Conservation (phyloP, 2,888 invertebrate species). For the Marasmarcha lunaedactyla region DNA sequence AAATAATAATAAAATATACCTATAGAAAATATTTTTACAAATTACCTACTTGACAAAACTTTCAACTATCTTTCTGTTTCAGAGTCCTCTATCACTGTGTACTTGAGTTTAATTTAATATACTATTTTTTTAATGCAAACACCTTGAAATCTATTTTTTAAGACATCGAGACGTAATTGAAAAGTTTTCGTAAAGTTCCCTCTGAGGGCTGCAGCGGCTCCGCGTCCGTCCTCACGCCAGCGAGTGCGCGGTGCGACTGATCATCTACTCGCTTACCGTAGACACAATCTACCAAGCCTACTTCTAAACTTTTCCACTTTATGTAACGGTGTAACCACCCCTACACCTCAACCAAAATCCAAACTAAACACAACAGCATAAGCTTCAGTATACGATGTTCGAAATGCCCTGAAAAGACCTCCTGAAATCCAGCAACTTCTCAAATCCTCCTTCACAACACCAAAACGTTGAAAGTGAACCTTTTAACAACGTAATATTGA, state of each 20-base stretch:
- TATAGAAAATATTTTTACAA: too few species aligned
- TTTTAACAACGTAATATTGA: constrained; percentile 15
- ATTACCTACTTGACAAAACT: too few species aligned
- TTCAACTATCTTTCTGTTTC: too few species aligned
- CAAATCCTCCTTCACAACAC: constrained; percentile 17
- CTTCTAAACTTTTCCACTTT: constrained; percentile 52
- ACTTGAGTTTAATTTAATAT: background rate
- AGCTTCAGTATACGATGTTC: background rate
- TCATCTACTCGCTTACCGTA: constrained; percentile 42
- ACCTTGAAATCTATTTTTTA: background rate
- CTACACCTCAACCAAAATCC: constrained; percentile 5
- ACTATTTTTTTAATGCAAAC: background rate
- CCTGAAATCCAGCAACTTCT: constrained; percentile 13
- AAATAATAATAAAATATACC: too few species aligned
- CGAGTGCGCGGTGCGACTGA: constrained; percentile 60
- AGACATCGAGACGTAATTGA: constrained; percentile 11
- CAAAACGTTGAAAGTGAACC: constrained; percentile 22
- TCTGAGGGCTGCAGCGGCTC: constrained; percentile 33
- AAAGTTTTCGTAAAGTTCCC: constrained; percentile 54
- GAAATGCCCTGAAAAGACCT: constrained; percentile 3
- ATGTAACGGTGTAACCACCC: constrained; percentile 19
- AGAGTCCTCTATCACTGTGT: background rate
- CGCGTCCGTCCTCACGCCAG: constrained; percentile 37
- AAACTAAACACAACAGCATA: constrained; percentile 3
- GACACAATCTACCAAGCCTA: constrained; percentile 53